Conservation (phyloP, 2,888 invertebrate species). For the Ligdia adustata region DNA sequence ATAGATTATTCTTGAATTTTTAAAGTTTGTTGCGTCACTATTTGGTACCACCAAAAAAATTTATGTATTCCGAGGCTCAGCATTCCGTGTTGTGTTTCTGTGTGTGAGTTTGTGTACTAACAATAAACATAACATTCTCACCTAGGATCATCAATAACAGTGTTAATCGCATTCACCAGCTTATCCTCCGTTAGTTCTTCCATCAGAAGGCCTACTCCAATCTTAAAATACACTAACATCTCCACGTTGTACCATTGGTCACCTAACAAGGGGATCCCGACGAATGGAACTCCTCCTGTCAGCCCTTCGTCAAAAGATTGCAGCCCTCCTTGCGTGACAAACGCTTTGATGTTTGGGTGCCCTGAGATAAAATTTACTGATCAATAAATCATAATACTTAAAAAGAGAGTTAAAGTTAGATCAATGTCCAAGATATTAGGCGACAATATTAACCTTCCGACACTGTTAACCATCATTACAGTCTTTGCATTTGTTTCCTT, state of each 20-base stretch:
- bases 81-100: not conserved
- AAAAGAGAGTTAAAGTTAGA: no score
- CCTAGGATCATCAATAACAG: constrained; percentile 42
- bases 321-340: constrained; percentile 69
- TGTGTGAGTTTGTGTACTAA: not conserved
- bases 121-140: constrained; percentile 9
- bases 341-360: constrained; percentile 70
- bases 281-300: constrained; percentile 55
- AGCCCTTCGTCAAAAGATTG: constrained; percentile 70
- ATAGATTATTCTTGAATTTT: no score
- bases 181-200: constrained; percentile 40
- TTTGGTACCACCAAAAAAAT: no score
- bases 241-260: constrained; percentile 64
- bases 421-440: no score
- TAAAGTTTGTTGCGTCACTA: no score
- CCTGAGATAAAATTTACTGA: no score
- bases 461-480: no score
- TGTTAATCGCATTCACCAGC: constrained; percentile 40
- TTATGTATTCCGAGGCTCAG: not conserved
- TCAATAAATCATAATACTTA: no score
- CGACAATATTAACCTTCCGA: no score
- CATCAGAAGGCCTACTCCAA: constrained; percentile 43
- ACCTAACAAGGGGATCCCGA: constrained; percentile 60
- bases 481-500: no score
- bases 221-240: constrained; percentile 40